Evolutionary conservation across 2,888 invertebrate species (phyloP).

Genomic region (Digitonthophagus gazella): DNA sequence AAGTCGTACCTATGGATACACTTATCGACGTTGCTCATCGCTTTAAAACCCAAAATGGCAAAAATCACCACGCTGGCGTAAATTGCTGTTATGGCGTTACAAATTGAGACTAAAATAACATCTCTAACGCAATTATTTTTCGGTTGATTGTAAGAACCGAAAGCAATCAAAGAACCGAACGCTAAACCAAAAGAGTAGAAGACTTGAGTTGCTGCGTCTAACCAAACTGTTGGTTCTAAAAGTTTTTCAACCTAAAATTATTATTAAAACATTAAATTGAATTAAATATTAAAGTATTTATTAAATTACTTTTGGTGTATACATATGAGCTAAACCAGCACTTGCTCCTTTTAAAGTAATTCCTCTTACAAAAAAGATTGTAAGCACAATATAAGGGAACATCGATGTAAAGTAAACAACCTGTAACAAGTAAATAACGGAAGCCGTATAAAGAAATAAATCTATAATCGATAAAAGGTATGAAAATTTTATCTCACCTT

Average conservation of each 20-base stretch:
- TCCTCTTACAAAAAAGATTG: slow-evolving; percentile 91
- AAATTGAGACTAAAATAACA: slow-evolving; percentile 85
- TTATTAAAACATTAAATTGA: not conserved
- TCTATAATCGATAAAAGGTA: not conserved
- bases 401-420: slow-evolving; percentile 94
- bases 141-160: slow-evolving; percentile 92
- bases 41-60: slow-evolving; percentile 93
- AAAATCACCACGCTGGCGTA: slow-evolving; percentile 95
- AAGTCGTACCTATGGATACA: slow-evolving; percentile 70
- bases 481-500: slow-evolving; percentile 60
- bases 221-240: slow-evolving; percentile 85
- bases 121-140: slow-evolving; percentile 94
- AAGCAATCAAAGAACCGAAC: slow-evolving; percentile 93
- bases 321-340: slow-evolving; percentile 86
- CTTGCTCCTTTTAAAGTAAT: slow-evolving; percentile 84
- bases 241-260: slow-evolving; percentile 72
- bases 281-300: slow-evolving; percentile 6
- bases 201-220: slow-evolving; percentile 95
- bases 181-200: slow-evolving; percentile 95
- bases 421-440: slow-evolving; percentile 54
- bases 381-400: slow-evolving; percentile 90
- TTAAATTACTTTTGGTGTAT: slow-evolving; percentile 76
- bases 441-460: not conserved
- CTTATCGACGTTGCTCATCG: slow-evolving; percentile 82
- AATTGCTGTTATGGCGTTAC: slow-evolving; percentile 90